These are phyloP conservation scores for Empis livida DNA, from an alignment of 2,888 invertebrate genomes.

Conservation along the genomic window DNA sequence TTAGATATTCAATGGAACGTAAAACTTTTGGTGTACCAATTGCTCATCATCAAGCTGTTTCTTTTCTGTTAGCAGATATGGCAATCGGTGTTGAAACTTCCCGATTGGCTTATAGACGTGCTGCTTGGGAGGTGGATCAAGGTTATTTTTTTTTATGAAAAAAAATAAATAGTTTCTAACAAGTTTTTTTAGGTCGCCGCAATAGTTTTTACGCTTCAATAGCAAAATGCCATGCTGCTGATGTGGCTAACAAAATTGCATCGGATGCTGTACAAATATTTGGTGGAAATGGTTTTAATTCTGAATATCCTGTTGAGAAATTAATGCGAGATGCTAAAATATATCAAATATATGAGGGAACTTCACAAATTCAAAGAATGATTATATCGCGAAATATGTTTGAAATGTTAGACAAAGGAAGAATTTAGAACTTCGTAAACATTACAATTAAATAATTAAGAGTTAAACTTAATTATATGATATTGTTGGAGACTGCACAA, in stretches of 20 bases:
- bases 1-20: conserved; percentile 73
- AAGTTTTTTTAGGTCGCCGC: too few relatives aligned
- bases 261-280: conserved; percentile 83
- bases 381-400: conserved; percentile 65
- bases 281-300: conserved; percentile 86
- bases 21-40: conserved; percentile 77
- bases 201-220: conserved; percentile 68
- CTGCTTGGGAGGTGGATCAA: conserved; percentile 74
- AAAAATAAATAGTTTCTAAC: too few relatives aligned
- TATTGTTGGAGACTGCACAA: too few relatives aligned
- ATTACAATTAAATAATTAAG: too few relatives aligned
- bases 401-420: too few relatives aligned
- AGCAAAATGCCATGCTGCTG: conserved; percentile 76
- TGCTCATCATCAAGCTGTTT: conserved; percentile 66
- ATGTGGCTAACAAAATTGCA: conserved; percentile 79
- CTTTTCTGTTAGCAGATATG: conserved; percentile 84
- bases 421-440: too few relatives aligned
- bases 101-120: conserved; percentile 64
- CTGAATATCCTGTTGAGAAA: conserved; percentile 90
- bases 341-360: conserved; percentile 91
- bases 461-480: too few relatives aligned
- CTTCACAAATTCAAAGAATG: conserved; percentile 80
- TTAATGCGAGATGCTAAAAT: conserved; percentile 94
- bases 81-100: conserved; percentile 68
- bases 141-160: too few relatives aligned